These are phyloP conservation scores for Drosophila meridiana DNA, from an alignment of 2,888 invertebrate genomes.

Conservation along the genomic window DNA sequence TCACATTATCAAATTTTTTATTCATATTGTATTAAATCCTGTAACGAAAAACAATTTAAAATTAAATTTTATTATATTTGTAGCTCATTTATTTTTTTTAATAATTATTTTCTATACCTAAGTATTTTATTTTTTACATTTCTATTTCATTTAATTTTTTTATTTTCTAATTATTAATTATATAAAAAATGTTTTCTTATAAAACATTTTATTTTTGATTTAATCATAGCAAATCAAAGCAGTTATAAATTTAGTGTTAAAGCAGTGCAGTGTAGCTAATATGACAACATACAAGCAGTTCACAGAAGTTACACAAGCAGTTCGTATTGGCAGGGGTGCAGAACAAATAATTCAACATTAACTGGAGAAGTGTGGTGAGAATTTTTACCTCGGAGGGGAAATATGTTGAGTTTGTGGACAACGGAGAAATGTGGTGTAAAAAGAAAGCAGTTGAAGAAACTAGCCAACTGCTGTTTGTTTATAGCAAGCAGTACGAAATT, in stretches of 20 bases:
- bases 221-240: not conserved
- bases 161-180: not conserved
- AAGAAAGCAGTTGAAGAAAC: not conserved
- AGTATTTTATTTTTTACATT: no score
- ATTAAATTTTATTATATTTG: no score
- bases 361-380: not conserved
- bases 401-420: not conserved
- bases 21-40: no score
- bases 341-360: not conserved
- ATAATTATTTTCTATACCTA: no score
- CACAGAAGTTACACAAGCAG: not conserved
- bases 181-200: not conserved
- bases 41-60: no score
- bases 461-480: not conserved
- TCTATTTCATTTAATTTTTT: not conserved
- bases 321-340: not conserved
- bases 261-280: not conserved
- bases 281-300: slow-evolving; percentile 1
- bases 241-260: not conserved
- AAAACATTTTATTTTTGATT: not conserved
- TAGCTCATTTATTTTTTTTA: no score
- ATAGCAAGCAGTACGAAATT: not conserved
- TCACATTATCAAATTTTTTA: not conserved
- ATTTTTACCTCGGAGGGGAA: not conserved
- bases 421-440: slow-evolving; percentile 3